Percentiles rank a stretch among this genome's conserved stretches.
Conservation (phyloP, 2,797 vertebrate species). For the Cynodonichthys magdalenae region DNA sequence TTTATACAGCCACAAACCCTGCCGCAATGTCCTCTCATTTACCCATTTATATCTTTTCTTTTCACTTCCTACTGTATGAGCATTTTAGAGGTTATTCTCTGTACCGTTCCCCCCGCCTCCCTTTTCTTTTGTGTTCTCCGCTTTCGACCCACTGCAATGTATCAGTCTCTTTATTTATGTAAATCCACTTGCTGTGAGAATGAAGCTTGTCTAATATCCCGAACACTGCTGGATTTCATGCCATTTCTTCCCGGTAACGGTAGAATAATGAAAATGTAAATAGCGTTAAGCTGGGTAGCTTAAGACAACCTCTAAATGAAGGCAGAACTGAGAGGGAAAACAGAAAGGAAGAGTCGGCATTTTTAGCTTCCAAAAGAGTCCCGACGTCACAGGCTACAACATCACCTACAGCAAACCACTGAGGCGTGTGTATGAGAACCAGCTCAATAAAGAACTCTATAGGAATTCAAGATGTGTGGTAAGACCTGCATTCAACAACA, state of each 20-base stretch:
- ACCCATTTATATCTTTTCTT: conserved; percentile 42
- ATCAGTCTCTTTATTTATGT: conserved; percentile 80
- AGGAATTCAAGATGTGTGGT: conserved; percentile 50
- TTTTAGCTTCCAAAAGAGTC: conserved; percentile 61
- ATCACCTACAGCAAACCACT: conserved; percentile 51
- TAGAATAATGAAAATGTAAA: conserved; percentile 83
- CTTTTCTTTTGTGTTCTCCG: conserved; percentile 49
- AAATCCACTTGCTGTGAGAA: conserved; percentile 80
- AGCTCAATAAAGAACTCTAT: conserved; percentile 34
- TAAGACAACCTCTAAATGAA: conserved; percentile 81
- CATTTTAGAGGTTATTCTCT: conserved; percentile 35
- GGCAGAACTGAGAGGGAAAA: conserved; percentile 43
- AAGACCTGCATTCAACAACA: conserved; percentile 29
- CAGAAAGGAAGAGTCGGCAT: conserved; percentile 33
- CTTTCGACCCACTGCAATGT: conserved; percentile 55
- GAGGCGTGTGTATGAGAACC: conserved; percentile 57
- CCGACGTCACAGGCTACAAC: conserved; percentile 39
- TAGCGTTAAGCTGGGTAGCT: conserved; percentile 79
- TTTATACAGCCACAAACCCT: conserved; percentile 58
- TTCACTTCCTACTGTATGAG: conserved; percentile 39
- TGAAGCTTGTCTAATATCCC: conserved; percentile 82
- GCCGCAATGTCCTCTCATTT: conserved; percentile 57
- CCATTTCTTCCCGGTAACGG: conserved; percentile 76
- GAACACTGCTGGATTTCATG: conserved; percentile 80
- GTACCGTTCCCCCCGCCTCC: not conserved